Evolutionary conservation across 2,888 invertebrate genomes (phyloP).

Genomic region (Incurvaria masculella): DNA sequence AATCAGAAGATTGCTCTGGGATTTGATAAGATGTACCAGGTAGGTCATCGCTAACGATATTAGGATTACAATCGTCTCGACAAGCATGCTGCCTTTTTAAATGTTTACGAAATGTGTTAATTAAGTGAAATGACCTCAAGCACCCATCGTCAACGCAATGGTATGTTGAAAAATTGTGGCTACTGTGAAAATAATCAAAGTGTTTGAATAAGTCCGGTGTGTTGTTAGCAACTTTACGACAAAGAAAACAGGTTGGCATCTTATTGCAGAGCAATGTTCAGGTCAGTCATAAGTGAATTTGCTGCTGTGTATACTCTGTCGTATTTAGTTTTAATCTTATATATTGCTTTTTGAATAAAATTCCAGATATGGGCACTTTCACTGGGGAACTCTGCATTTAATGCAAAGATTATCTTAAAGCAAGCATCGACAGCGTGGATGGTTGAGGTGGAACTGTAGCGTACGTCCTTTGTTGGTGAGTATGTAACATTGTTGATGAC

Average conservation of each 20-base stretch:
- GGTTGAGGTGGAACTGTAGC: not conserved
- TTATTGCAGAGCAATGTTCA: not conserved
- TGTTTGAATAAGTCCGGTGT: not conserved
- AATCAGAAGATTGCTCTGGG: no score
- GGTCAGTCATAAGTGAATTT: not conserved
- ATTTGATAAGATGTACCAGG: no score
- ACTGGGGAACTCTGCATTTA: not conserved
- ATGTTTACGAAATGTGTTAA: conserved; percentile 10
- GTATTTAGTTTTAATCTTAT: not conserved
- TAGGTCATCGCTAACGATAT: not conserved
- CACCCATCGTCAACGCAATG: not conserved
- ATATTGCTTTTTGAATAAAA: not conserved
- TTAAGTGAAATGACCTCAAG: conserved; percentile 7
- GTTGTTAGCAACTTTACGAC: not conserved
- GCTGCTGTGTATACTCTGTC: not conserved
- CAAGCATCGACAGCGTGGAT: not conserved
- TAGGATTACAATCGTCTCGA: not conserved
- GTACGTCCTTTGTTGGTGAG: not conserved
- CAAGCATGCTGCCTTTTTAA: not conserved
- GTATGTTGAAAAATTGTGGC: not conserved
- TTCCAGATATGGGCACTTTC: not conserved
- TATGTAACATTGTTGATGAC: not conserved
- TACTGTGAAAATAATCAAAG: not conserved
- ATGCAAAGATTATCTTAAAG: not conserved
- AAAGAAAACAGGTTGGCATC: not conserved